These are phyloP conservation scores for Adineta ricciae DNA, from an alignment of 2,888 invertebrate genomes.

Conservation along the genomic window DNA sequence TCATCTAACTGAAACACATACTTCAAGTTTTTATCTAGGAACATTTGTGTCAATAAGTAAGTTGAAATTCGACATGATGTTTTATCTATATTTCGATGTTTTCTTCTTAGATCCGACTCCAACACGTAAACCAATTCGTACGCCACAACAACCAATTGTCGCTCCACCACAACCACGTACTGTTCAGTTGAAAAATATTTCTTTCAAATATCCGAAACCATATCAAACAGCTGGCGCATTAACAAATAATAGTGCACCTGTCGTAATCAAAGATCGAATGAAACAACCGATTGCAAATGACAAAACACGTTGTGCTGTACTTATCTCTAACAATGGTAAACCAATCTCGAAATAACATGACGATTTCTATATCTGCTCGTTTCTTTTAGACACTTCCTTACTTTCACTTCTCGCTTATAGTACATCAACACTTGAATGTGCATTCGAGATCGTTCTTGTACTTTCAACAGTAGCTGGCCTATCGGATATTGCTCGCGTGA, in stretches of 20 bases:
- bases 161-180: not conserved
- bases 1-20: not conserved
- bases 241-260: not conserved
- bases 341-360: too few species aligned
- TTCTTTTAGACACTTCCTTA: constrained; percentile 1
- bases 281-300: not conserved
- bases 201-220: not conserved
- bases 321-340: constrained; percentile 2
- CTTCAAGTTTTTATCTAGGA: not conserved
- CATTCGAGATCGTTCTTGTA: constrained; percentile 14
- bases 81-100: not conserved
- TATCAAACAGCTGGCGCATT: not conserved
- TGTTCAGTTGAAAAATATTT: constrained; percentile 11
- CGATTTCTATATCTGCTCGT: too few species aligned
- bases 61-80: not conserved
- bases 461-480: not conserved
- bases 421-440: not conserved
- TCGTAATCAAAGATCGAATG: not conserved
- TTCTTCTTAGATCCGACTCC: not conserved
- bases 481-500: not conserved
- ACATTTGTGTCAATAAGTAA: not conserved
- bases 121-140: not conserved
- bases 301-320: constrained; percentile 12
- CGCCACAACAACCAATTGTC: not conserved
- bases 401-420: not conserved